These are phyloP conservation scores for Eupithecia pulchellata DNA, from an alignment of 2,888 invertebrate species.

Conservation along the genomic window DNA sequence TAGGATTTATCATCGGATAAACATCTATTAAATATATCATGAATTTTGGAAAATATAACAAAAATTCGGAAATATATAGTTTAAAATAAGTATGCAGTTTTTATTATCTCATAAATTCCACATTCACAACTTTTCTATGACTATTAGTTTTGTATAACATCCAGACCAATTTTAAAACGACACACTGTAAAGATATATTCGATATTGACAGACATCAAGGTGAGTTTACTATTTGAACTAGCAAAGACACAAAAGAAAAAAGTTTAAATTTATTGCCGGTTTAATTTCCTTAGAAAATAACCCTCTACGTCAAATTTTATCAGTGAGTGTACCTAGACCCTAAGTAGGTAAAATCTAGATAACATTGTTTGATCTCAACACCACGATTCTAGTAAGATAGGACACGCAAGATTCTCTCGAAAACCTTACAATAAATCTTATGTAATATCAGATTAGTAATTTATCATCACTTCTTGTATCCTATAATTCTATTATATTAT, in stretches of 20 bases:
- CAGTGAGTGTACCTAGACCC: constrained; percentile 19
- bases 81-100: no score
- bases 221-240: no score
- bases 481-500: constrained; percentile 5
- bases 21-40: no score
- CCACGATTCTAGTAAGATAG: constrained; percentile 30
- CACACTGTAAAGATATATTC: no score
- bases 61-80: no score
- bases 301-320: not conserved
- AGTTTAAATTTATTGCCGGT: not conserved
- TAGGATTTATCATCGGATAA: no score
- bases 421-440: constrained; percentile 29
- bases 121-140: no score
- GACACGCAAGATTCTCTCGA: constrained; percentile 29
- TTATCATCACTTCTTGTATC: constrained; percentile 28
- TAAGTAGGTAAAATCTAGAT: constrained; percentile 36
- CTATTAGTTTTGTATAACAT: no score
- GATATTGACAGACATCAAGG: no score
- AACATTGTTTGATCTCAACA: constrained; percentile 41
- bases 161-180: no score
- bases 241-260: not conserved
- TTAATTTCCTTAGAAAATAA: not conserved
- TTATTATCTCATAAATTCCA: no score
- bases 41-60: no score
- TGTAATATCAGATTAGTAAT: constrained; percentile 37